Evolutionary conservation across 2,888 invertebrate genomes (phyloP).

Genomic region (Malacosoma neustria): DNA sequence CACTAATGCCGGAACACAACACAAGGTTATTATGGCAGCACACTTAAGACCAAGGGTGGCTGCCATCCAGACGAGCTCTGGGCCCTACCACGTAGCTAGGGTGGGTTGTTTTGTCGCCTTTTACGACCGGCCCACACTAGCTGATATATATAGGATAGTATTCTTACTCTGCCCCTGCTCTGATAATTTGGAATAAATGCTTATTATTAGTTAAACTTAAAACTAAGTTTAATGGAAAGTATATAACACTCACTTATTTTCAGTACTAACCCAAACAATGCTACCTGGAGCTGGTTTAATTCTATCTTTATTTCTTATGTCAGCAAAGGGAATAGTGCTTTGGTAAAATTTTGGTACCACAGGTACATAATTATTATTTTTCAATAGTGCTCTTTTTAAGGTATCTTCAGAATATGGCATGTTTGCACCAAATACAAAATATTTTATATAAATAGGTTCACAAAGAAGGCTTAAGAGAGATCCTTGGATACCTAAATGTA

Average conservation of each 20-base stretch:
- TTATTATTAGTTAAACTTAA: no score
- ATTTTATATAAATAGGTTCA: conserved; percentile 79
- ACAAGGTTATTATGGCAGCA: no score
- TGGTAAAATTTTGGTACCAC: conserved; percentile 34
- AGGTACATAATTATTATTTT: conserved; percentile 27
- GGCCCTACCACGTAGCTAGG: no score
- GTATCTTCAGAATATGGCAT: conserved; percentile 77
- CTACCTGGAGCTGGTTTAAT: conserved; percentile 42
- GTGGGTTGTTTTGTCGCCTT: no score
- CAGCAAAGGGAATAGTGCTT: conserved; percentile 29
- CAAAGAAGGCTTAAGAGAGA: conserved; percentile 80
- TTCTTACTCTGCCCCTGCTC: no score
- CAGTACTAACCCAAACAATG: conserved; percentile 44
- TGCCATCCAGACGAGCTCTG: no score
- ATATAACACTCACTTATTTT: conserved; percentile 23
- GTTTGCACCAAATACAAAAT: conserved; percentile 81
- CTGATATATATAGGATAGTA: no score
- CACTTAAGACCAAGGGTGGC: no score
- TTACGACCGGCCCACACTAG: no score
- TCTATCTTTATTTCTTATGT: conserved; percentile 25
- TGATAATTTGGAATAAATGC: no score
- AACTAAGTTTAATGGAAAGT: neutral
- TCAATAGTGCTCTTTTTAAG: conserved; percentile 69
- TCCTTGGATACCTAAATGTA: conserved; percentile 89
- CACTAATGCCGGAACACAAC: no score